A percentile compares a stretch with the other conserved stretches of the same genome.
Evolutionary conservation across 2,113 vertebrate species (phyloP).

Genomic region (Zosterops japonicus): DNA sequence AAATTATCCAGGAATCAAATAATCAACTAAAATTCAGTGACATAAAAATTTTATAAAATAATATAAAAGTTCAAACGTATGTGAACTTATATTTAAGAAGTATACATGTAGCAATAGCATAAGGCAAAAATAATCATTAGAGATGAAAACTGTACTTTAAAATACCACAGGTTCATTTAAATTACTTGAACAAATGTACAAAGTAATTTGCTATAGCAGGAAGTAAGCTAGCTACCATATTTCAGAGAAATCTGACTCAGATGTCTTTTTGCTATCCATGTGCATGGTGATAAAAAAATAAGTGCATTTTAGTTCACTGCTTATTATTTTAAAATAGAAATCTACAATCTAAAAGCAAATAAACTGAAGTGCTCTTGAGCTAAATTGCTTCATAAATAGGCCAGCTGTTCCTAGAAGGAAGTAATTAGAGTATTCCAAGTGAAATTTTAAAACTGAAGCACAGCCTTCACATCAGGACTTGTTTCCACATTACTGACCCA

Average conservation of each 20-base stretch:
- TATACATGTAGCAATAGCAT: rapidly evolving
- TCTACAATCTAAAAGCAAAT: not conserved
- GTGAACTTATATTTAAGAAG: not conserved
- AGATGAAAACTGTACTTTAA: not conserved
- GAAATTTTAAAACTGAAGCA: not conserved
- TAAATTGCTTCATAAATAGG: not conserved
- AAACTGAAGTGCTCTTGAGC: not conserved
- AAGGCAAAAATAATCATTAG: not conserved
- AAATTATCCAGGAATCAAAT: not conserved
- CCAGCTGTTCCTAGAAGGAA: not conserved
- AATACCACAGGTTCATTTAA: not conserved
- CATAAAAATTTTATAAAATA: not conserved
- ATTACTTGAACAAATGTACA: not conserved
- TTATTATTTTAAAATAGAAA: not conserved
- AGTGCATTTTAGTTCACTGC: not conserved
- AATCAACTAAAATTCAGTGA: not conserved
- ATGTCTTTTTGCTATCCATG: not conserved
- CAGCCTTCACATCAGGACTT: not conserved
- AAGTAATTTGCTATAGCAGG: not conserved
- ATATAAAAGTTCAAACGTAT: not conserved
- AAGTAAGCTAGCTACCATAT: not conserved
- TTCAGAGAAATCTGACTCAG: not conserved
- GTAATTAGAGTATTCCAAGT: not conserved
- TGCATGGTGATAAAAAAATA: not conserved
- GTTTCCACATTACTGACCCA: not conserved